phyloP scores from a whole-genome alignment of 1,140 invertebrate species.

The Lepidurus apus region DNA sequence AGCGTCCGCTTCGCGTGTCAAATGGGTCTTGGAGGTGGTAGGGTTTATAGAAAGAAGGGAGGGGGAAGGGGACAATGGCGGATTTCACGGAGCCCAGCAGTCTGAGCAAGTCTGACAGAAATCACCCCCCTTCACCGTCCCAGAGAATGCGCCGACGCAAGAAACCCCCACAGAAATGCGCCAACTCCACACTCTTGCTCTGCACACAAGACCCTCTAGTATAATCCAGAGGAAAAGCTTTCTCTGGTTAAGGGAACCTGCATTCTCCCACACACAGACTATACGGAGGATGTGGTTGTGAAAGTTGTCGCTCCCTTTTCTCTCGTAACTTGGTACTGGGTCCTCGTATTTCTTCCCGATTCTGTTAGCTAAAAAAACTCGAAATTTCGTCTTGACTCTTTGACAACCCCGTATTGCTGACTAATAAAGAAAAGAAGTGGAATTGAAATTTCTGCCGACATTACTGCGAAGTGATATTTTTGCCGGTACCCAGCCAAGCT shows the following conservation, averaged over 20 bases:
- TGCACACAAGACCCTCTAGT: not conserved
- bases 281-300: not conserved
- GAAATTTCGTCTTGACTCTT: not conserved
- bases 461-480: too few relatives aligned
- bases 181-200: not conserved
- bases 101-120: conserved; percentile 18
- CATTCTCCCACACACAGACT: not conserved
- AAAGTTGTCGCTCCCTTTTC: not conserved
- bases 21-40: not conserved
- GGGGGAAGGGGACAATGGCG: not conserved
- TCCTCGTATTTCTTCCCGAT: not conserved
- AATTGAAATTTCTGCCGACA: too few relatives aligned
- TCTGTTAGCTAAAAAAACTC: not conserved
- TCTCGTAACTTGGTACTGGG: not conserved
- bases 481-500: too few relatives aligned
- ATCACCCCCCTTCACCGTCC: not conserved
- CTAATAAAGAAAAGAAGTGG: too few relatives aligned
- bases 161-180: not conserved
- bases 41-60: not conserved
- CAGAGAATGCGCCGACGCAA: not conserved
- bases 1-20: not conserved
- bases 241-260: not conserved
- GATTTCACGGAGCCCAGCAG: conserved; percentile 7
- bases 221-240: not conserved
- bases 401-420: too few relatives aligned